Percentiles rank a stretch among this genome's conserved stretches.
These are phyloP conservation scores for Danio tinwini DNA, from an alignment of 2,797 vertebrate species.

Conservation along the genomic window DNA sequence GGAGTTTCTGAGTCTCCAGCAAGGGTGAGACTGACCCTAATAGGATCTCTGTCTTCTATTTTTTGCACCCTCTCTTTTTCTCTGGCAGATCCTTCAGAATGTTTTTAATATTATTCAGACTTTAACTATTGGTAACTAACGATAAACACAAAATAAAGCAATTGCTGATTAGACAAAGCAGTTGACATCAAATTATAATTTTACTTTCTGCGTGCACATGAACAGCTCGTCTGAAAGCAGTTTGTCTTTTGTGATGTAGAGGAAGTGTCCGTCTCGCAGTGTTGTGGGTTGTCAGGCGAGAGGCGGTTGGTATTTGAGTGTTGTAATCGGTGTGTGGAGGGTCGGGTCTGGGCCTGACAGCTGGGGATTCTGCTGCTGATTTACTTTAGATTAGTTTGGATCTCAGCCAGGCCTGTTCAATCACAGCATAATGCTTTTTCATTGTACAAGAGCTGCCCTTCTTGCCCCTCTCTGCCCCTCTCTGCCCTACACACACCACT, in stretches of 20 bases:
- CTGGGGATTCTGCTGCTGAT: constrained; percentile 62
- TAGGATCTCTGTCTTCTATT: neutral
- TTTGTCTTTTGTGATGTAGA: neutral
- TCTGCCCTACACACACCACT: constrained; percentile 21
- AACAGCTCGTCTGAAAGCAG: neutral
- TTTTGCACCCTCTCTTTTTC: neutral
- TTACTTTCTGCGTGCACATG: neutral
- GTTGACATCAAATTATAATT: neutral
- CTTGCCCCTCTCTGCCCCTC: constrained; percentile 12
- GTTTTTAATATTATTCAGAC: neutral
- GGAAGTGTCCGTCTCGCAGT: constrained; percentile 39
- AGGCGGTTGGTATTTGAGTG: constrained; percentile 63
- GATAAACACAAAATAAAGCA: neutral
- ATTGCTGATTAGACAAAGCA: neutral
- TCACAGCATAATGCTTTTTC: constrained; percentile 72
- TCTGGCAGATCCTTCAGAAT: constrained; percentile 1
- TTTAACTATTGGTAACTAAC: too few relatives aligned
- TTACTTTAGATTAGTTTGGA: constrained; percentile 67
- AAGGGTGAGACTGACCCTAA: constrained; percentile 17
- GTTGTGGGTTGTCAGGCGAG: constrained; percentile 10
- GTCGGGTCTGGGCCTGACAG: constrained; percentile 68
- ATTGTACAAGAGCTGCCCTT: constrained; percentile 57
- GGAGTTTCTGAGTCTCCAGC: constrained; percentile 22
- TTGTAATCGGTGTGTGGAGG: constrained; percentile 71
- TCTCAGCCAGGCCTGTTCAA: constrained; percentile 72